phyloP scores from a whole-genome alignment of 2,113 vertebrate genomes.

The Orientallactaga bullata region DNA sequence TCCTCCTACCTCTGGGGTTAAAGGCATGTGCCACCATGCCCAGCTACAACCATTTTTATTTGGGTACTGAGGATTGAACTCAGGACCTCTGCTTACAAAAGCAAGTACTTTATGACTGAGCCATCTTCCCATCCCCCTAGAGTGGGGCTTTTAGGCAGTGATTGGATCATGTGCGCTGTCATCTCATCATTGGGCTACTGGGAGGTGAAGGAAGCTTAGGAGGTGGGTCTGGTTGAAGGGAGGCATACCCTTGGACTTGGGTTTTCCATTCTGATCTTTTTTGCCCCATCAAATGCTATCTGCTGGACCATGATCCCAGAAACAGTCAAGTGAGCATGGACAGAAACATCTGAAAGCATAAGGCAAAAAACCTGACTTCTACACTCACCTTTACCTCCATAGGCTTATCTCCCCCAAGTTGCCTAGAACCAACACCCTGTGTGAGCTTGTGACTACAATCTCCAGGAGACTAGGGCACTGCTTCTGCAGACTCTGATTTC shows the following conservation, averaged over 20 bases:
- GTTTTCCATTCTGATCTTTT: not conserved
- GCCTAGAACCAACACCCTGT: not conserved
- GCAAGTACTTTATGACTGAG: no score
- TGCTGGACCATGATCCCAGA: not conserved
- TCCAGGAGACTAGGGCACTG: not conserved
- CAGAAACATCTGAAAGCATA: not conserved
- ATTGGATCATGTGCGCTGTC: not conserved
- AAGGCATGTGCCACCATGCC: no score
- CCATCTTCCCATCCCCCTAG: not conserved
- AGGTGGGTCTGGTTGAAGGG: not conserved
- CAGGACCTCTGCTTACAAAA: no score
- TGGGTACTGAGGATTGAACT: no score
- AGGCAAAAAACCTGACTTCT: not conserved
- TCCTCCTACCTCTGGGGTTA: no score
- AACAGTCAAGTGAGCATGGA: not conserved
- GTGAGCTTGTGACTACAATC: not conserved
- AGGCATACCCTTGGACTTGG: not conserved
- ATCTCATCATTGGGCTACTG: not conserved
- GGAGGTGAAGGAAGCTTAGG: not conserved
- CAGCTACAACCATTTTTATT: no score
- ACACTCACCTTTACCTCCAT: not conserved
- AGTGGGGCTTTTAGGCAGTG: no score
- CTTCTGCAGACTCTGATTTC: not conserved
- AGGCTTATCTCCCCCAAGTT: not conserved
- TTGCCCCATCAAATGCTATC: not conserved